phyloP scores from a whole-genome alignment of 2,113 vertebrate genomes.

The Macquaria ambigua region DNA sequence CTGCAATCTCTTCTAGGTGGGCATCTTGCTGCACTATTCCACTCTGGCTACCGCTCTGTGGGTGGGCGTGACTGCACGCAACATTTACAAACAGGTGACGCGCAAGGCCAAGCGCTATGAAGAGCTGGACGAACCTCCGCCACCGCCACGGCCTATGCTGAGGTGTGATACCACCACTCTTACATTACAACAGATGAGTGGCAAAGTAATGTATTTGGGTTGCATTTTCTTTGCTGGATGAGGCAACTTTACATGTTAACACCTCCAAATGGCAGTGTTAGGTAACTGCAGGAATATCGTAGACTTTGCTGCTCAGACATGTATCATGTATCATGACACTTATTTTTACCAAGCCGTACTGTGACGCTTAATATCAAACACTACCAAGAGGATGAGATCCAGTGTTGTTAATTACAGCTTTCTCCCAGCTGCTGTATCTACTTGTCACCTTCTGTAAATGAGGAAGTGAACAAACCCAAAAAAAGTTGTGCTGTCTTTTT shows the following conservation, averaged over 20 bases:
- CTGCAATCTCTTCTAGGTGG: conserved; percentile 84
- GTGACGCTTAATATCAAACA: background rate
- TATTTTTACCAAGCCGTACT: background rate
- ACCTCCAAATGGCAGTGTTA: background rate
- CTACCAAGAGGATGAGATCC: background rate
- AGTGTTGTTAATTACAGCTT: background rate
- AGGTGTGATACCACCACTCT: conserved; percentile 83
- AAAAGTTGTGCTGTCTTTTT: background rate
- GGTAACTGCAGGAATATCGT: background rate
- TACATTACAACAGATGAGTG: background rate
- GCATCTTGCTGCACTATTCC: conserved; percentile 97
- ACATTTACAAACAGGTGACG: conserved; percentile 98
- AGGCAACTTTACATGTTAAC: too few species aligned
- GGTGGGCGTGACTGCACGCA: conserved; percentile 96
- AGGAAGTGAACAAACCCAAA: background rate
- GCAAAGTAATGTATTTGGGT: background rate
- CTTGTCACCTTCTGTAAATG: background rate
- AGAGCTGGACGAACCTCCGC: conserved; percentile 94
- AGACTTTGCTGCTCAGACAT: background rate
- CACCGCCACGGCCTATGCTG: conserved; percentile 95
- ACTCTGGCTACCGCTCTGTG: conserved; percentile 95
- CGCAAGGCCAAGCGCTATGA: conserved; percentile 94
- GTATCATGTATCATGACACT: too few species aligned
- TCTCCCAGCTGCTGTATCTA: background rate
- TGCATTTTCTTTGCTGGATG: background rate